Conservation (phyloP, 2,797 vertebrate species). For the Parotocinclus haroldoi region DNA sequence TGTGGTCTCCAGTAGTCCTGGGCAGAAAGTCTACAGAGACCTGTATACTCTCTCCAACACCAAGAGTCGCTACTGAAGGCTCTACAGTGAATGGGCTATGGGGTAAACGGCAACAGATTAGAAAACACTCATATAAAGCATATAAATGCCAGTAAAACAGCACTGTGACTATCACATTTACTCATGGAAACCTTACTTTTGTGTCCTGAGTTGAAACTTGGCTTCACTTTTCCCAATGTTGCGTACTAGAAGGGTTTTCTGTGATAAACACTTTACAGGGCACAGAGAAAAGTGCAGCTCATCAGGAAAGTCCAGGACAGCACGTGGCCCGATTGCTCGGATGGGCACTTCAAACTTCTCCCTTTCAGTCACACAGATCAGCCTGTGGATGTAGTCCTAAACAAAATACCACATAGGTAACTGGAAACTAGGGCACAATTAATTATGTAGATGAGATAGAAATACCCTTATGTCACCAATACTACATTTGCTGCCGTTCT, state of each 20-base stretch:
- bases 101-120: conserved; percentile 2
- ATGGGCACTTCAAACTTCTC: conserved; percentile 84
- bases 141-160: not conserved
- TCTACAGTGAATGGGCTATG: conserved; percentile 81
- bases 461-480: no score
- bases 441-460: no score
- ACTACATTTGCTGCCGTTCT: no score
- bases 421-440: no score
- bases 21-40: conserved; percentile 81
- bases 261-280: conserved; percentile 77
- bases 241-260: conserved; percentile 78
- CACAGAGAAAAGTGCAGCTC: conserved; percentile 74
- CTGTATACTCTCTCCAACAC: conserved; percentile 69
- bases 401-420: not conserved
- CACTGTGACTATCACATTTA: not conserved
- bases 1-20: conserved; percentile 64
- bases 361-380: conserved; percentile 81
- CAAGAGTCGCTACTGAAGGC: conserved; percentile 70
- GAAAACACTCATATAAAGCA: not conserved
- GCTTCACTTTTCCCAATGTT: conserved; percentile 79
- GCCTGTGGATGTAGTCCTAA: conserved; percentile 81
- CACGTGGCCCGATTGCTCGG: conserved; percentile 79
- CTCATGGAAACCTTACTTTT: conserved; percentile 64
- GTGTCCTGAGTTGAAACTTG: conserved; percentile 70
- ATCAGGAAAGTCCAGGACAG: conserved; percentile 82